A percentile compares a stretch with the other conserved stretches of the same genome.
These are phyloP conservation scores for Lagenorhynchus albirostris DNA, from an alignment of 2,113 vertebrate genomes.

Conservation along the genomic window DNA sequence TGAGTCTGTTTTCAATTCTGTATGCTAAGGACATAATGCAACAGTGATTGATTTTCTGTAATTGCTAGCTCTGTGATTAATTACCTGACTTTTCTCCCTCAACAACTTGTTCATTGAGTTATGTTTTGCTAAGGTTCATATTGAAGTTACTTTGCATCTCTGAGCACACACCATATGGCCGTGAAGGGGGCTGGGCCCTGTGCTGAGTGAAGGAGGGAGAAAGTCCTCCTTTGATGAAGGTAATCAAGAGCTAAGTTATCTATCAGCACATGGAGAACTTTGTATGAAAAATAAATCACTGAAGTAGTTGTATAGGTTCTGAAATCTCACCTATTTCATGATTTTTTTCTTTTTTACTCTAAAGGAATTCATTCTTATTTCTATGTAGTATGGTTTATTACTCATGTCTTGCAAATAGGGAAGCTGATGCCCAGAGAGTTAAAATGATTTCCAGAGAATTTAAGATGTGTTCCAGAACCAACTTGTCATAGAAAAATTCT, in stretches of 20 bases:
- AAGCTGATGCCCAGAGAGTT: background rate
- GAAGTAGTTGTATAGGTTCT: background rate
- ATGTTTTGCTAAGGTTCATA: background rate
- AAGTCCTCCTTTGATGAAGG: background rate
- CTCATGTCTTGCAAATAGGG: background rate
- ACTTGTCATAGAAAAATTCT: background rate
- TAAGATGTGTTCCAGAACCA: background rate
- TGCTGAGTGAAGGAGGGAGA: background rate
- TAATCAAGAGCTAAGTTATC: background rate
- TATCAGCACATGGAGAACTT: background rate
- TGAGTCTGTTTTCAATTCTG: conserved; percentile 2
- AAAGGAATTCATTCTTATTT: background rate
- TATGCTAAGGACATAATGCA: background rate
- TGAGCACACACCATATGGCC: background rate
- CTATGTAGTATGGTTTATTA: background rate
- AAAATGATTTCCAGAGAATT: conserved; percentile 17
- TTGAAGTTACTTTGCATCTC: background rate
- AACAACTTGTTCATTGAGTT: background rate
- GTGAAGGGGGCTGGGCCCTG: background rate
- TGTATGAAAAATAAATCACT: background rate
- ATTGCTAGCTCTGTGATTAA: background rate
- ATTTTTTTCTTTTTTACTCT: conserved; percentile 6
- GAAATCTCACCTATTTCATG: background rate
- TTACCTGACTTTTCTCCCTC: background rate
- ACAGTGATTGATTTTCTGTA: background rate